phyloP scores from a whole-genome alignment of 2,113 vertebrate species.

The Psettodes erumei region DNA sequence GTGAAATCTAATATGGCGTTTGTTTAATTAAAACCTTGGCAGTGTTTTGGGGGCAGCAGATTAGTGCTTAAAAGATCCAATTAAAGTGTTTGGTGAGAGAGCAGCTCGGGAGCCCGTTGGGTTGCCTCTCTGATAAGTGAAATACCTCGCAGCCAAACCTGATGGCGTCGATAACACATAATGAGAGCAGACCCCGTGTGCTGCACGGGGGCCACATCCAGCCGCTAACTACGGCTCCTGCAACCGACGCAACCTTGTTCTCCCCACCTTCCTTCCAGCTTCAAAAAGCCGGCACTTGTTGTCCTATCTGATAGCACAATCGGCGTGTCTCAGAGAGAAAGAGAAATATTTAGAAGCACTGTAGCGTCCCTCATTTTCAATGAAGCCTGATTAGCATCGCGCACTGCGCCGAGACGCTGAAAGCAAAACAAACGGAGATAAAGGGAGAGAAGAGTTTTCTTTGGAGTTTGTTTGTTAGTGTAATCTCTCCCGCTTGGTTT shows the following conservation, averaged over 20 bases:
- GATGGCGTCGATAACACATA: conserved; percentile 61
- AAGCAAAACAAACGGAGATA: conserved; percentile 47
- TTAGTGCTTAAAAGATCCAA: conserved; percentile 70
- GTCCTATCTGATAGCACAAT: not conserved
- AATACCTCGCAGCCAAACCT: conserved; percentile 63
- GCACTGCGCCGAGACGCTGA: conserved; percentile 25
- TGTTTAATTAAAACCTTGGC: conserved; percentile 67
- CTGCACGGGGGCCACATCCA: not conserved
- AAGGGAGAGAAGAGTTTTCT: conserved; percentile 41
- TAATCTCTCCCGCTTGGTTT: conserved; percentile 61
- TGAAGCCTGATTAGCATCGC: conserved; percentile 39
- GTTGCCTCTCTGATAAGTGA: conserved; percentile 55
- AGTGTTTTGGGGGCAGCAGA: conserved; percentile 57
- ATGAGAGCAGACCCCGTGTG: conserved; percentile 55
- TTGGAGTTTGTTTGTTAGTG: conserved; percentile 62
- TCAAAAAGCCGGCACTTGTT: conserved; percentile 1
- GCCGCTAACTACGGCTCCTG: conserved; percentile 10
- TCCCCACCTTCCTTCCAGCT: not conserved
- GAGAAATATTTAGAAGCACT: conserved; percentile 27
- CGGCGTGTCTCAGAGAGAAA: conserved; percentile 12
- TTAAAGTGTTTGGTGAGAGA: conserved; percentile 70
- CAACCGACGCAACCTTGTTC: conserved; percentile 2
- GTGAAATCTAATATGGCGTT: conserved; percentile 56
- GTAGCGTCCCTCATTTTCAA: conserved; percentile 9
- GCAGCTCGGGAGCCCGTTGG: conserved; percentile 38